Conservation (phyloP, 2,113 vertebrate genomes). For the Anguilla japonica region DNA sequence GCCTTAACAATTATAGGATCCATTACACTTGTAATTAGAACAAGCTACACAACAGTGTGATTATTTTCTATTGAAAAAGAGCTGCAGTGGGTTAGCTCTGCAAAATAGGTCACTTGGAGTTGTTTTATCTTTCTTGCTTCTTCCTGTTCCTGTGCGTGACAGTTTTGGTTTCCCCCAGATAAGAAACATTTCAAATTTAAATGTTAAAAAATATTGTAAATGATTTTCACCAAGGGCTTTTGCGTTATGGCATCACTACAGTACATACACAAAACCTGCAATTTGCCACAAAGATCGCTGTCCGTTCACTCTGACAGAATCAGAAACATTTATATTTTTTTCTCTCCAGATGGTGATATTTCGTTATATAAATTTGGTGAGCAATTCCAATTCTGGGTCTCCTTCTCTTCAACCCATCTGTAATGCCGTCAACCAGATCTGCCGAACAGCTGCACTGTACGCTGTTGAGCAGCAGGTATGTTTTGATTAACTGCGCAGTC, state of each 20-base stretch:
- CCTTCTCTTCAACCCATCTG: slow-evolving; percentile 64
- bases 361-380: slow-evolving; percentile 86
- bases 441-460: slow-evolving; percentile 79
- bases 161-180: background rate
- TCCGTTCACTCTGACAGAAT: background rate
- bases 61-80: slow-evolving; percentile 10
- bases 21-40: slow-evolving; percentile 21
- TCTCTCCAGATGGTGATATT: slow-evolving; percentile 84
- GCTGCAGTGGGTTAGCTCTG: background rate
- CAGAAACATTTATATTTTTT: background rate
- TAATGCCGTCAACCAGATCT: slow-evolving; percentile 79
- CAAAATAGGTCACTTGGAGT: background rate
- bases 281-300: background rate
- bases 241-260: background rate
- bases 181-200: background rate
- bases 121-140: background rate
- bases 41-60: background rate
- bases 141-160: background rate
- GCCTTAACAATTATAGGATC: slow-evolving; percentile 10
- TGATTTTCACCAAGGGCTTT: background rate
- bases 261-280: background rate
- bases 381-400: slow-evolving; percentile 79
- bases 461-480: slow-evolving; percentile 21
- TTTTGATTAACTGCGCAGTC: slow-evolving; percentile 8
- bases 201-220: background rate